Evolutionary conservation across 2,113 vertebrate species (phyloP).

Genomic region (Anhinga anhinga): DNA sequence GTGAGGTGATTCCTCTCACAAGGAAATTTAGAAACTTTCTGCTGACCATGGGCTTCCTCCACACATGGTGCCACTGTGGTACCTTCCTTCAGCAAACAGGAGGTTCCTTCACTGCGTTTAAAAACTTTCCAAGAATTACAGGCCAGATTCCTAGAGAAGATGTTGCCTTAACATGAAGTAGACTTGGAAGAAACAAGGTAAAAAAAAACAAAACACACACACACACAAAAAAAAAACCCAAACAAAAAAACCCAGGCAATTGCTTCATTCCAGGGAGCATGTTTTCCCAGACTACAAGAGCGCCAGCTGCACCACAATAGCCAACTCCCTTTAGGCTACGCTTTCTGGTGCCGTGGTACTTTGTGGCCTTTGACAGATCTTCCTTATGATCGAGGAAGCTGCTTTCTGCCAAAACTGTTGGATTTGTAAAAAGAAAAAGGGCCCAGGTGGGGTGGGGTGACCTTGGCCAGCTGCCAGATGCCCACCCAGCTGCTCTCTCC

Average conservation of each 20-base stretch:
- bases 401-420: background rate
- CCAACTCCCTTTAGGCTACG: background rate
- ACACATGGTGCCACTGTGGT: accelerated
- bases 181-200: background rate
- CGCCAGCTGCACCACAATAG: accelerated
- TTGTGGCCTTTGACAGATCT: accelerated
- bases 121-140: background rate
- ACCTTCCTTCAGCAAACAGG: background rate
- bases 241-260: background rate
- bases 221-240: too few species aligned
- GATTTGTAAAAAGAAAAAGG: background rate
- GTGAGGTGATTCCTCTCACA: background rate
- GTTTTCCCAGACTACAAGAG: background rate
- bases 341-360: background rate
- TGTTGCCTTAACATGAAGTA: background rate
- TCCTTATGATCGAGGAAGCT: background rate
- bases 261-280: background rate
- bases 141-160: background rate
- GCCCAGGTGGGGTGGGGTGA: background rate
- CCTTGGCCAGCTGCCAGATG: background rate
- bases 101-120: background rate
- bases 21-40: background rate
- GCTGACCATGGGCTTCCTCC: background rate
- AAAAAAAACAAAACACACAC: too few species aligned
- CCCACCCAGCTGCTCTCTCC: background rate